Evolutionary conservation across 2,113 vertebrate genomes (phyloP), one percentile per base, ranked within the genome.

Genomic region (Ameiurus melas): DNA sequence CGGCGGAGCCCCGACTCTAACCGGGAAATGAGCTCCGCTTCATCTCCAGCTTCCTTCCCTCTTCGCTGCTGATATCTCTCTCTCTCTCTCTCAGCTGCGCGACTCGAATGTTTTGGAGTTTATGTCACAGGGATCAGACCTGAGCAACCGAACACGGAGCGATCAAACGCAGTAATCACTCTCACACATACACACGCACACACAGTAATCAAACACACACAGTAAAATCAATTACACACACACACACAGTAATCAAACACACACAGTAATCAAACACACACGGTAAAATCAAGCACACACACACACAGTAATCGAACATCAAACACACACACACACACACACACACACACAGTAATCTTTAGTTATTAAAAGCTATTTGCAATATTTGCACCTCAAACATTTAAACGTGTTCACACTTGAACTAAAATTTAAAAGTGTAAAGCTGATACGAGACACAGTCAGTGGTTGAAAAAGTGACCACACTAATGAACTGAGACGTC

Each of bases 101-200:
- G 92, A 90, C 86, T 84, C 64, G 1, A 73, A 94, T 94, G 94
- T 94, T 95, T 94, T 95, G 93, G 94, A 92, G 94, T 92, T 94
- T 93, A 94, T 94, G 94, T 93, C 93, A 94, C 94, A 53, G 89
- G 58, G 33, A 88, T 13, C 71, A 95, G 95, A 91, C 95, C 19
- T n/a, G 51, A 94, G 43, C 16, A 95, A 92, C 90, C 90, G 58
- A 94, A 12, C 51, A 36, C 16, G 33, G 91, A 92, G 25, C 5
- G 6, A 60, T 22, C 30, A 36, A 14, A 30, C 68, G 17, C 30
- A 33, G 20, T 1, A 19, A 70, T 70, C 30, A 70, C 12, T 13
- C 64, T 68, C n/a, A 57, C 16, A 57, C 66, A 57, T 16, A 57
- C 2, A 55, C 14, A 71, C 66, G 17, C 16, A 20, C 58, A 60